Conservation (phyloP, 2,888 invertebrate genomes). For the Salticus scenicus region DNA sequence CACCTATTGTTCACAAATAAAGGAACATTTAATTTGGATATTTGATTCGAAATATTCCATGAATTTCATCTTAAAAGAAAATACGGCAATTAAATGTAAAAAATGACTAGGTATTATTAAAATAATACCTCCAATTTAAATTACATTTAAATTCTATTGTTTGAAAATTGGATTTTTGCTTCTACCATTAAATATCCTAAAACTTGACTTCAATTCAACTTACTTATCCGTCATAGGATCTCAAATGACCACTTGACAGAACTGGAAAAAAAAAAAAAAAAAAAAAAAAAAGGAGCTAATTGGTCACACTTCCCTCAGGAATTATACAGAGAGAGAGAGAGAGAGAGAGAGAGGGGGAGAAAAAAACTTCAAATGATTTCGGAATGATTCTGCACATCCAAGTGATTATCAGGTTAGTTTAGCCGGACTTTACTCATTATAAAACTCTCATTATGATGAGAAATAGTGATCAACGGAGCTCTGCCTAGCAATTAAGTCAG, state of each 20-base stretch:
- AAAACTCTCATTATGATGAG: neutral
- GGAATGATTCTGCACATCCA: neutral
- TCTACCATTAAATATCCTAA: no score
- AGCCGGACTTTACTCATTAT: neutral
- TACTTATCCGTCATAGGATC: neutral
- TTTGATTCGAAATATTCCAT: no score
- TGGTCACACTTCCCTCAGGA: neutral
- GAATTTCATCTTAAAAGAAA: no score
- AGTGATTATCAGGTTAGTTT: neutral
- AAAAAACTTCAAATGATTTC: neutral
- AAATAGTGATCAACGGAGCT: neutral
- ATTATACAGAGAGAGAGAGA: neutral
- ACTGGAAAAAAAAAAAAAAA: no score
- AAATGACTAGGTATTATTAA: no score
- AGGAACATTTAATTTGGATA: no score
- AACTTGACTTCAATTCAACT: neutral
- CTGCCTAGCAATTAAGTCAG: neutral
- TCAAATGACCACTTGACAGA: constrained; percentile 4
- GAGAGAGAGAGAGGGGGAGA: neutral
- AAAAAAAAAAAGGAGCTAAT: neutral
- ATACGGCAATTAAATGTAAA: no score
- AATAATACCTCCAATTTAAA: no score
- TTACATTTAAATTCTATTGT: no score
- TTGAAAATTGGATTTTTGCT: no score
- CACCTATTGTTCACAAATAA: no score